phyloP scores from a whole-genome alignment of 2,797 vertebrate genomes.

The Agapornis canus region DNA sequence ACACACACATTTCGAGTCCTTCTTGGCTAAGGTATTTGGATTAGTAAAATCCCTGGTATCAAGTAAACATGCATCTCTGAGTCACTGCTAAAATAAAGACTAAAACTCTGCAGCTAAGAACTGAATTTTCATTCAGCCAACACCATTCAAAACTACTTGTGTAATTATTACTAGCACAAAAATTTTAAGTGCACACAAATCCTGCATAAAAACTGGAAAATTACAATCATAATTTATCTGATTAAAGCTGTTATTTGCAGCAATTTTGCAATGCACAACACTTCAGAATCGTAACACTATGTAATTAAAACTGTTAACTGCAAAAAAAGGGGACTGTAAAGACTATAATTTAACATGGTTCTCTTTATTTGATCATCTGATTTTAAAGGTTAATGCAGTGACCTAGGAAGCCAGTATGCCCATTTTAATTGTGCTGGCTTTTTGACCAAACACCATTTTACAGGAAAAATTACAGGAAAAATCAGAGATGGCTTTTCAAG shows the following conservation, averaged over 20 bases:
- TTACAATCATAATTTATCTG: conserved; percentile 63
- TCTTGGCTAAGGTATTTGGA: neutral
- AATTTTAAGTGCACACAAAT: conserved; percentile 34
- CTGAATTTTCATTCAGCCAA: conserved; percentile 1
- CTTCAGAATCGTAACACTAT: conserved; percentile 62
- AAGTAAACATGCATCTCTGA: conserved; percentile 20
- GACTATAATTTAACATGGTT: conserved; percentile 70
- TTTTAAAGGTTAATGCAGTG: conserved; percentile 65
- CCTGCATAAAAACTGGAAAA: conserved; percentile 54
- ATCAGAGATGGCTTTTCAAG: neutral
- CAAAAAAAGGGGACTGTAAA: conserved; percentile 65
- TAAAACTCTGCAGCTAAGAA: conserved; percentile 11
- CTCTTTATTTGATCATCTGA: conserved; percentile 51
- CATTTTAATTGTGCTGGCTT: conserved; percentile 5
- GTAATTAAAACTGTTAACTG: conserved; percentile 79
- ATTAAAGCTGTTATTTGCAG: conserved; percentile 72
- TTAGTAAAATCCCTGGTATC: neutral
- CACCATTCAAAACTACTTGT: neutral
- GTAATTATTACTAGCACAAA: conserved; percentile 1
- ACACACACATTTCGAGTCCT: neutral
- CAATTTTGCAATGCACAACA: conserved; percentile 62
- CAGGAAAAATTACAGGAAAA: conserved; percentile 3
- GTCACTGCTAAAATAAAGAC: conserved; percentile 11
- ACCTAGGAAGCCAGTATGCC: conserved; percentile 41
- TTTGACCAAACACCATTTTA: conserved; percentile 21